phyloP scores from a whole-genome alignment of 1,140 invertebrate species.

The Capitella teleta region DNA sequence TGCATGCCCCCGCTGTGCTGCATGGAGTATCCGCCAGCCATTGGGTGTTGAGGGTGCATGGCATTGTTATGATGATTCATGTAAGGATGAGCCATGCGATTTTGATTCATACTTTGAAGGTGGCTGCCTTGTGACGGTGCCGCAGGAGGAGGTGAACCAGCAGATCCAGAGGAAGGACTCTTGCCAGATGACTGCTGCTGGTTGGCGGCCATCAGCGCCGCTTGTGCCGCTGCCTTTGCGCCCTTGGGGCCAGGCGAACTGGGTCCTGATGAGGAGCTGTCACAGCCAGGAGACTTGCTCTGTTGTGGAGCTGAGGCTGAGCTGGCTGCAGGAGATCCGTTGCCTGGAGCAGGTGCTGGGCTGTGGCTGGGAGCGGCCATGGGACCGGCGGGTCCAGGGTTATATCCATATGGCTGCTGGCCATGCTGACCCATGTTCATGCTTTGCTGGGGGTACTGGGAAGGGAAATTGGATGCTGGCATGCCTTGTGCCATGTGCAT shows the following conservation, averaged over 20 bases:
- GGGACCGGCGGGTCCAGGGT: background rate
- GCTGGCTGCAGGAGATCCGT: background rate
- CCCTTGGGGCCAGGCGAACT: conserved; percentile 25
- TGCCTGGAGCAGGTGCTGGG: background rate
- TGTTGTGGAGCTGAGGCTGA: background rate
- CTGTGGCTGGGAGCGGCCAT: background rate
- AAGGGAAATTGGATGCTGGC: conserved; percentile 46
- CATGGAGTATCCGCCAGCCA: background rate
- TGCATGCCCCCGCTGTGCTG: background rate
- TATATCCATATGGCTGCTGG: conserved; percentile 17
- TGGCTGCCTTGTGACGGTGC: background rate
- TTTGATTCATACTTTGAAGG: background rate
- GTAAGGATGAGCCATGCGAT: background rate
- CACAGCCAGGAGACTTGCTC: background rate
- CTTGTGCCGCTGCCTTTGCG: conserved; percentile 40
- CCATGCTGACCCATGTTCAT: conserved; percentile 16
- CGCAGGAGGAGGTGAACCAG: conserved; percentile 14
- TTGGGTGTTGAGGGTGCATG: background rate
- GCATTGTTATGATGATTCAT: background rate
- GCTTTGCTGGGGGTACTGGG: conserved; percentile 21
- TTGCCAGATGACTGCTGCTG: conserved; percentile 14
- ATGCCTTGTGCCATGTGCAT: conserved; percentile 18
- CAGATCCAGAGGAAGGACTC: conserved; percentile 14
- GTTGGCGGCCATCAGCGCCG: conserved; percentile 38
- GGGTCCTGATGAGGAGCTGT: conserved; percentile 35